Evolutionary conservation across 1,140 invertebrate genomes (phyloP).

Genomic region (Pseudomyrmex dendroicus): DNA sequence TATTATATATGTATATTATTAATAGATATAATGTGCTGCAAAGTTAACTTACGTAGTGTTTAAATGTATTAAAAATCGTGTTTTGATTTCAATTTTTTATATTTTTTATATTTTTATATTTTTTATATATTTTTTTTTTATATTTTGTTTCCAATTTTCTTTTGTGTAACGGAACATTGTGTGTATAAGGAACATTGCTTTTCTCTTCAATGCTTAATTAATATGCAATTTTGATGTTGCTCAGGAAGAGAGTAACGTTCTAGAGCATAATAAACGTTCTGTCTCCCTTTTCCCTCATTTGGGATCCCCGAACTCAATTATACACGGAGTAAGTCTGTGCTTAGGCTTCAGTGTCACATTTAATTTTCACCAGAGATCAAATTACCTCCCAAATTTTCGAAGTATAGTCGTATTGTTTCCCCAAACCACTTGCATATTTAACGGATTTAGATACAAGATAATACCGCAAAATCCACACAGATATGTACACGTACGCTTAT

Average conservation of each 20-base stretch:
- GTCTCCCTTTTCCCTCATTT: constrained; percentile 26
- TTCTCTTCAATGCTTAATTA: constrained; percentile 52
- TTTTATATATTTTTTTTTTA: too few species aligned
- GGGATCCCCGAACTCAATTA: background rate
- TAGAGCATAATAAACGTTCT: constrained; percentile 52
- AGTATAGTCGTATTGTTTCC: background rate
- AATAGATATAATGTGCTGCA: too few species aligned
- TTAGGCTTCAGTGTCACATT: constrained; percentile 11
- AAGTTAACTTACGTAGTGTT: background rate
- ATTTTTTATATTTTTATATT: too few species aligned
- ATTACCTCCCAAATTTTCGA: background rate
- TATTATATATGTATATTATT: too few species aligned
- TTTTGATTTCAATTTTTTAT: background rate
- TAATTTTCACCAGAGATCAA: background rate
- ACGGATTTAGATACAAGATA: background rate
- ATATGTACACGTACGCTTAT: background rate
- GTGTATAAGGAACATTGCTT: constrained; percentile 39
- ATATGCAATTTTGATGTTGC: constrained; percentile 51
- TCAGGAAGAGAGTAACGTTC: constrained; percentile 38
- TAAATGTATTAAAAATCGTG: background rate
- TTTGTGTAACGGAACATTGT: background rate
- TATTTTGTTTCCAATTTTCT: constrained; percentile 35
- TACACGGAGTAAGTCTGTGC: background rate
- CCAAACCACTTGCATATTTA: background rate
- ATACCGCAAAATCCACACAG: background rate